A percentile compares a stretch with the other conserved stretches of the same genome.
Conservation (phyloP, 2,797 vertebrate genomes). For the Eptatretus atami region DNA sequence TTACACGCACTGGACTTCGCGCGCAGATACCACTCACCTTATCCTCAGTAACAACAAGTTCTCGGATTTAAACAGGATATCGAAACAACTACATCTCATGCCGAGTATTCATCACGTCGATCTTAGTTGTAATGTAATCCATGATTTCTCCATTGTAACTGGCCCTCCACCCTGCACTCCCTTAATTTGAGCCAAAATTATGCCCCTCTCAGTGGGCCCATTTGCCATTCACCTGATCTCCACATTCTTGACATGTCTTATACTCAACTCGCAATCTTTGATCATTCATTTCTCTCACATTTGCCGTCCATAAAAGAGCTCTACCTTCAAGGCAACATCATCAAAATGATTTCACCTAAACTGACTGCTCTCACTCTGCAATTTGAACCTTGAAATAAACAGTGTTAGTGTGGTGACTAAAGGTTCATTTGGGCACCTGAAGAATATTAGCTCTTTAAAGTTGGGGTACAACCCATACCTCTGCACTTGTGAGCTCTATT, state of each 20-base stretch:
- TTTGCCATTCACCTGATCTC: background rate
- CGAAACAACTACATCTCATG: background rate
- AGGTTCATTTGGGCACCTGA: background rate
- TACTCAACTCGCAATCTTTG: background rate
- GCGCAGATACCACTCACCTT: background rate
- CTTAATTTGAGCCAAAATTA: background rate
- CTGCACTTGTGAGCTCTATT: conserved; percentile 3
- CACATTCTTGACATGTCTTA: background rate
- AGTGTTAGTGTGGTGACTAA: background rate
- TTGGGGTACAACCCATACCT: background rate
- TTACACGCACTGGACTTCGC: background rate
- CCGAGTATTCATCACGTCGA: background rate
- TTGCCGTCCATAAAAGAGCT: background rate
- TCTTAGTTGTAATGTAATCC: background rate
- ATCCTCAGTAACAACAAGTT: conserved; percentile 4
- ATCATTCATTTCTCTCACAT: background rate
- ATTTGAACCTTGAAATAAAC: background rate
- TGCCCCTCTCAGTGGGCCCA: background rate
- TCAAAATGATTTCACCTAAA: background rate
- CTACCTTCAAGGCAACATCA: conserved; percentile 1
- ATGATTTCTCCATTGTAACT: background rate
- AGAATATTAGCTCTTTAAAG: background rate
- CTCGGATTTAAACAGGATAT: conserved; percentile 1
- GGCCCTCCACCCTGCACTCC: background rate
- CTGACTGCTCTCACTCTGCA: background rate